Conservation (phyloP, 64 coral and sea anemone genomes). For the Montipora sp. region DNA sequence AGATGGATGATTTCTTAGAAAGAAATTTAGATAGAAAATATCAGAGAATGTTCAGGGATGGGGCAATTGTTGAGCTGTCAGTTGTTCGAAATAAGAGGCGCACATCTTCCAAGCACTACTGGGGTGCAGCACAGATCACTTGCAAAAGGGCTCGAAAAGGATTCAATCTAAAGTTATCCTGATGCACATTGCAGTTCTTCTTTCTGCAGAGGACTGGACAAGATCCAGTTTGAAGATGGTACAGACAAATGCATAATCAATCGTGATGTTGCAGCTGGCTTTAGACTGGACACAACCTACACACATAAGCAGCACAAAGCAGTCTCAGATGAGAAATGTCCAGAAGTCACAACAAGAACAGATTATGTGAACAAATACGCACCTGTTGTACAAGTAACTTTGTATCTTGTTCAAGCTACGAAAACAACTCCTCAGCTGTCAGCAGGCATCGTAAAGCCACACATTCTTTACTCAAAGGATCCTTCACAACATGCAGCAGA, state of each 20-base stretch:
- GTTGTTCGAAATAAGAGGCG: not conserved
- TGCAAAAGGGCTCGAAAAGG: constrained; percentile 15
- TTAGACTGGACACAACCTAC: constrained; percentile 35
- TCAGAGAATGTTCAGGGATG: not conserved
- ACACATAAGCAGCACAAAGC: constrained; percentile 21
- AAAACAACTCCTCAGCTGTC: not conserved
- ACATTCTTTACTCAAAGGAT: constrained; percentile 20
- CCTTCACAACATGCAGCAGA: constrained; percentile 58
- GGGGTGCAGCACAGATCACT: not conserved
- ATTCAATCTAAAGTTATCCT: constrained; percentile 1
- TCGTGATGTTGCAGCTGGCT: constrained; percentile 21
- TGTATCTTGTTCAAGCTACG: constrained; percentile 25
- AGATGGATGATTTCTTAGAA: not conserved
- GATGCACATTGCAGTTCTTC: constrained; percentile 12
- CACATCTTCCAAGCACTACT: not conserved
- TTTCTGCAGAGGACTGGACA: not conserved
- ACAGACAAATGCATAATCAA: constrained; percentile 3
- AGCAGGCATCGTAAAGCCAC: constrained; percentile 31
- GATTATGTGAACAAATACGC: constrained; percentile 63
- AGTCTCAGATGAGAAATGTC: not conserved
- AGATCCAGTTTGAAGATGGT: constrained; percentile 21
- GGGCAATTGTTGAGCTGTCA: constrained; percentile 8
- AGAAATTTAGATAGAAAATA: constrained; percentile 23
- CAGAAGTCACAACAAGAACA: constrained; percentile 15
- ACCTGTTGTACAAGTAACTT: constrained; percentile 28